phyloP scores from a whole-genome alignment of 1,140 invertebrate species.

The Temnothorax nylanderi region DNA sequence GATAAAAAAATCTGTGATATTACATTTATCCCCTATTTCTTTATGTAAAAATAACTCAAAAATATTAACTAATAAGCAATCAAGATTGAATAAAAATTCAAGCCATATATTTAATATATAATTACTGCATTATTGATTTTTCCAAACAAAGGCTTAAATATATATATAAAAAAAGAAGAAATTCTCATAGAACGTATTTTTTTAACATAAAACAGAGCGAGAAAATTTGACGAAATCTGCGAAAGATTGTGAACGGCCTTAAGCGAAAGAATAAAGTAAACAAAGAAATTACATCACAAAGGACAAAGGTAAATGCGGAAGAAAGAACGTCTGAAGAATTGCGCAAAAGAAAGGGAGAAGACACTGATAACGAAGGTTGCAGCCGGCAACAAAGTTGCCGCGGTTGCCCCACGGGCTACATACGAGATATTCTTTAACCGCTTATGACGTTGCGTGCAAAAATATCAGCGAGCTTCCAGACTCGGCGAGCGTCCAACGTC shows the following conservation, averaged over 20 bases:
- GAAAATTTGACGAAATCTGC: slow-evolving; percentile 9
- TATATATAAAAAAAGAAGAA: background rate
- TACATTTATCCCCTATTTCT: background rate
- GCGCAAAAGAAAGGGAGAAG: background rate
- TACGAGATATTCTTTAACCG: slow-evolving; percentile 47
- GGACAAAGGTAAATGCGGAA: slow-evolving; percentile 1
- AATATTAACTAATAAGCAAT: background rate
- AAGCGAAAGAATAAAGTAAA: background rate
- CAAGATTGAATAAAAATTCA: background rate
- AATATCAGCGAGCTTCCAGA: slow-evolving; percentile 40
- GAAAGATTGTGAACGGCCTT: background rate
- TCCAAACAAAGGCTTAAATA: background rate
- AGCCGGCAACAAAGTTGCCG: slow-evolving; percentile 26
- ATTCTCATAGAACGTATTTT: background rate
- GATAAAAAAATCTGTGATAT: background rate
- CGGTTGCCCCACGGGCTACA: slow-evolving; percentile 32
- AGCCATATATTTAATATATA: background rate
- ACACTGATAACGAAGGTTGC: slow-evolving; percentile 31
- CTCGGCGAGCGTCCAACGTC: background rate
- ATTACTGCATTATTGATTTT: background rate
- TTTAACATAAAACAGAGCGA: background rate
- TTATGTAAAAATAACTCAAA: background rate
- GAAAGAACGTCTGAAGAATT: slow-evolving; percentile 18
- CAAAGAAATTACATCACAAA: slow-evolving; percentile 27
- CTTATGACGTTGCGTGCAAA: slow-evolving; percentile 34